A percentile compares a stretch with the other conserved stretches of the same genome.
Conservation (phyloP, 1,140 invertebrate species). For the Drosophila parvula region DNA sequence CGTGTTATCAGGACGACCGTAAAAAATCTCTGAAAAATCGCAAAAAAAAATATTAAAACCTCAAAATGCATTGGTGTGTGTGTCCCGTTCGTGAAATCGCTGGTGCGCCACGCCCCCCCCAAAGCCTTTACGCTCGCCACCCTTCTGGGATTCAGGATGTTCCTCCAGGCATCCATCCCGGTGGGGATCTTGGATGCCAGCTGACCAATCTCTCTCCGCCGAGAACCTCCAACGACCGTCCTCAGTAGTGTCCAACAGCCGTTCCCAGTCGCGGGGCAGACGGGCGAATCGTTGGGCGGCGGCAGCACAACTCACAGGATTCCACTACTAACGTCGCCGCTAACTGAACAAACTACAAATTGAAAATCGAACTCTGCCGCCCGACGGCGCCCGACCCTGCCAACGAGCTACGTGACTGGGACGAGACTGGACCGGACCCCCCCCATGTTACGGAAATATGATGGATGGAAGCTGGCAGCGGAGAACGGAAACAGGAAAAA, state of each 20-base stretch:
- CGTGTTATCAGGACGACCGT: slow-evolving; percentile 71
- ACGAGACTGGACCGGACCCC: not conserved
- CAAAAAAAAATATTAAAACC: slow-evolving; percentile 71
- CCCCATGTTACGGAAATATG: not conserved
- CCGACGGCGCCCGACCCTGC: slow-evolving; percentile 16
- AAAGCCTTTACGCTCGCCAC: slow-evolving; percentile 4
- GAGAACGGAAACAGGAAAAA: slow-evolving; percentile 20
- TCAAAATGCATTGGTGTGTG: slow-evolving; percentile 81
- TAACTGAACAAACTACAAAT: slow-evolving; percentile 9
- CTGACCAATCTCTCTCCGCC: not conserved
- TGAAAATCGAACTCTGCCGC: slow-evolving; percentile 23
- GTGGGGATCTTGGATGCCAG: no score
- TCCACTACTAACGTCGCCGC: slow-evolving; percentile 11
- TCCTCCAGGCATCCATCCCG: slow-evolving; percentile 5
- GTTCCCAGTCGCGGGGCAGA: slow-evolving; percentile 5
- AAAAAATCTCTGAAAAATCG: slow-evolving; percentile 60
- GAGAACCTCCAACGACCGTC: not conserved
- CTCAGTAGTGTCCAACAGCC: not conserved
- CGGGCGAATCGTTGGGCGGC: slow-evolving; percentile 16
- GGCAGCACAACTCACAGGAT: slow-evolving; percentile 19
- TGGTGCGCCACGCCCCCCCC: slow-evolving; percentile 53
- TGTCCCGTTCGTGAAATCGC: slow-evolving; percentile 81
- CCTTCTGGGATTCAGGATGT: not conserved
- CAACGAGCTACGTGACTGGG: slow-evolving; percentile 12
- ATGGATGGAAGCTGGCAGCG: not conserved